Percentiles rank a stretch among this genome's conserved stretches.
phyloP scores from a whole-genome alignment of 37 sponge, comb jelly and placozoan species.

The Agelas oroides region DNA sequence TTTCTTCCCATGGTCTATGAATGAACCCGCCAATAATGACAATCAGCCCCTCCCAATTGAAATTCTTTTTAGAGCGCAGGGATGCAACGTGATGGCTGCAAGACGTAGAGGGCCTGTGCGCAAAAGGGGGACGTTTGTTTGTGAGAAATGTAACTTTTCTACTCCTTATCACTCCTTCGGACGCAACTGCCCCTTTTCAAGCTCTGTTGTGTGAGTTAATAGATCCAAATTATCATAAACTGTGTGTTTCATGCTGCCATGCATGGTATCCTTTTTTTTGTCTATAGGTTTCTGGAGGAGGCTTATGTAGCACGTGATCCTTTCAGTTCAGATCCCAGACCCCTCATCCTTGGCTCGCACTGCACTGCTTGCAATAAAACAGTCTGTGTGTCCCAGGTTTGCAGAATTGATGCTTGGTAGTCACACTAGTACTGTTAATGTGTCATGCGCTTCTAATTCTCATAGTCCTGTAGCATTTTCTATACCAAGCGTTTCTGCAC shows the following conservation, averaged over 20 bases:
- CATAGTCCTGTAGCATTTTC: slow-evolving; percentile 79
- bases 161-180: slow-evolving; percentile 64
- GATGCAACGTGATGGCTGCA: slow-evolving; percentile 8
- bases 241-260: not conserved
- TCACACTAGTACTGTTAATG: not conserved
- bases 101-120: slow-evolving; percentile 2
- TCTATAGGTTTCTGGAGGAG: slow-evolving; percentile 70
- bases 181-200: slow-evolving; percentile 48
- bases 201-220: slow-evolving; percentile 63
- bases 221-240: not conserved
- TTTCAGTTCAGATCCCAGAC: slow-evolving; percentile 56
- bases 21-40: not conserved
- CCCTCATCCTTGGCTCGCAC: slow-evolving; percentile 74
- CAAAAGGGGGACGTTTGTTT: slow-evolving; percentile 62
- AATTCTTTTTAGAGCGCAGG: no score
- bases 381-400: slow-evolving; percentile 69
- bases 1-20: slow-evolving; percentile 1
- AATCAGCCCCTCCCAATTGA: not conserved
- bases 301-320: slow-evolving; percentile 76
- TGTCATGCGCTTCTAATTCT: not conserved
- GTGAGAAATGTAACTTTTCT: slow-evolving; percentile 56
- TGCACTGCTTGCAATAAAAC: slow-evolving; percentile 54
- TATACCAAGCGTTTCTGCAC: slow-evolving; percentile 83
- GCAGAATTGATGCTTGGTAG: no score
- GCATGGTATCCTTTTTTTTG: not conserved